These are phyloP conservation scores for Pentalonia nigronervosa DNA, from an alignment of 1,140 invertebrate genomes.

Conservation along the genomic window DNA sequence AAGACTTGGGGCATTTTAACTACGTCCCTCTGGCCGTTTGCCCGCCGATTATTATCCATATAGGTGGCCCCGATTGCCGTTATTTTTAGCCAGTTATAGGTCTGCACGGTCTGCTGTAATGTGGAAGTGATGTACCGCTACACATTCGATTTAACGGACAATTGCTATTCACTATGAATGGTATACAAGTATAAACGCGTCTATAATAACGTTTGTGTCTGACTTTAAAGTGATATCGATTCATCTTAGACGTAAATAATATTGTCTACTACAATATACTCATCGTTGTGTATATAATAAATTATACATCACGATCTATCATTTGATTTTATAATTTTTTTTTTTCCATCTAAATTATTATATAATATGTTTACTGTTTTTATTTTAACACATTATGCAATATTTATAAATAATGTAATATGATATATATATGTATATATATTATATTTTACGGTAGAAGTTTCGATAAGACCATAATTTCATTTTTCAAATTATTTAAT, in stretches of 20 bases:
- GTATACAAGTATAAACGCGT: not conserved
- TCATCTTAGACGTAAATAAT: not conserved
- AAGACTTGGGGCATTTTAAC: not conserved
- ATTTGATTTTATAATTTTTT: not conserved
- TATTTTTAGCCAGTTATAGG: not conserved
- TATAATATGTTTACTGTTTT: not conserved
- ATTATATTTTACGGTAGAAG: not conserved
- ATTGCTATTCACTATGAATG: not conserved
- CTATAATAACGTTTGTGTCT: not conserved
- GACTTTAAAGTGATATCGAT: not conserved
- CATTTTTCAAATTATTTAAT: not conserved
- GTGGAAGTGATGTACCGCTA: not conserved
- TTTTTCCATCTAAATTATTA: not conserved
- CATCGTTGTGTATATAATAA: too few relatives aligned
- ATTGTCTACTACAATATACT: not conserved
- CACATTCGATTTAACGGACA: not conserved
- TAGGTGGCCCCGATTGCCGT: not conserved
- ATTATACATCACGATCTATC: not conserved
- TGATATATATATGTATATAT: not conserved
- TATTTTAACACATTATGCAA: not conserved
- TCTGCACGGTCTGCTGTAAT: too few relatives aligned
- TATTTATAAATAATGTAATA: not conserved
- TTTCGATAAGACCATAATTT: not conserved
- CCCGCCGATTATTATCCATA: constrained; percentile 1
- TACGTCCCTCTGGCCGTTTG: not conserved